Conservation (phyloP, 2,888 invertebrate species). For the Corbicula japonica region DNA sequence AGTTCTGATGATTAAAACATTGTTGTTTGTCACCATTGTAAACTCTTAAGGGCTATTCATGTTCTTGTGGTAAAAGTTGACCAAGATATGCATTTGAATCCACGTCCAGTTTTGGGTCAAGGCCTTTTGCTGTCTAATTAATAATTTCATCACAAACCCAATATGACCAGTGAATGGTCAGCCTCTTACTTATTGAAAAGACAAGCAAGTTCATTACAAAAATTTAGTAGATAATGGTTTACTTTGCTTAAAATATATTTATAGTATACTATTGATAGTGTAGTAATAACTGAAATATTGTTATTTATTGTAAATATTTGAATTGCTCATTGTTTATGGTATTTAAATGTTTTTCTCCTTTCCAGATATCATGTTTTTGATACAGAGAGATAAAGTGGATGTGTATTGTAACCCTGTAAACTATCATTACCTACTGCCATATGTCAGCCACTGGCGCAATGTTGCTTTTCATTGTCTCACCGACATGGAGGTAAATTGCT, state of each 20-base stretch:
- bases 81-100: too few relatives aligned
- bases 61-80: too few relatives aligned
- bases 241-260: background rate
- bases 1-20: too few relatives aligned
- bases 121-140: too few relatives aligned
- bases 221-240: background rate
- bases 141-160: too few relatives aligned
- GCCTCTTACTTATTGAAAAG: too few relatives aligned
- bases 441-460: constrained; percentile 84
- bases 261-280: background rate
- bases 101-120: too few relatives aligned
- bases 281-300: background rate
- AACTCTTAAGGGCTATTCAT: too few relatives aligned
- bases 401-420: constrained; percentile 85
- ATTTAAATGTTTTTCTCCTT: constrained; percentile 11
- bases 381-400: constrained; percentile 81
- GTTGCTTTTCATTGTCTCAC: constrained; percentile 83
- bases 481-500: constrained; percentile 77
- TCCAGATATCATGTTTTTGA: constrained; percentile 83
- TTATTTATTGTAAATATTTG: background rate
- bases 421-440: constrained; percentile 83
- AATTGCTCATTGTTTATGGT: background rate
- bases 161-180: too few relatives aligned
- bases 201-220: background rate
- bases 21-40: too few relatives aligned